phyloP scores from a whole-genome alignment of 2,888 invertebrate species.

The Acrocera orbiculus region DNA sequence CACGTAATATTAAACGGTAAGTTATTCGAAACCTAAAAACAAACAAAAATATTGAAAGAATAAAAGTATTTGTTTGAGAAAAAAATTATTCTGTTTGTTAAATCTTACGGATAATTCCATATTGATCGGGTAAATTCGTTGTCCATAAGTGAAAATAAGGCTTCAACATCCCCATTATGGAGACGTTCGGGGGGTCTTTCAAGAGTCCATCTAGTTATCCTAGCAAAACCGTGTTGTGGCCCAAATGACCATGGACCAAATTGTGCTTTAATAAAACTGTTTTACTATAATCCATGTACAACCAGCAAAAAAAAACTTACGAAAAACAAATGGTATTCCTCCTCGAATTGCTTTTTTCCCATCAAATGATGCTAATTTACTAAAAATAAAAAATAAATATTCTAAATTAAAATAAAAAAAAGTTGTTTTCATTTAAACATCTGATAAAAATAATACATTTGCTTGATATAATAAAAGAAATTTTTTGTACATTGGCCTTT shows the following conservation, averaged over 20 bases:
- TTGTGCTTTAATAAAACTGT: conserved; percentile 45
- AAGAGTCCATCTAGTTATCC: conserved; percentile 79
- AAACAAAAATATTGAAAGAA: conserved; percentile 1
- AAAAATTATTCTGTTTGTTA: too few species aligned
- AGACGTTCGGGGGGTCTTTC: conserved; percentile 76
- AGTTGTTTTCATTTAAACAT: too few species aligned
- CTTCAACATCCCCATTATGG: conserved; percentile 81
- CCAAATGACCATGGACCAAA: conserved; percentile 91
- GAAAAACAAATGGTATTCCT: conserved; percentile 92
- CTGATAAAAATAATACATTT: too few species aligned
- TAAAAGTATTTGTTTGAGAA: not conserved
- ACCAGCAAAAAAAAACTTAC: conserved; percentile 47
- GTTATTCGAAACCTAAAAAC: conserved; percentile 66
- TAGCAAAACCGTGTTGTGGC: conserved; percentile 91
- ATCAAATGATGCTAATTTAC: conserved; percentile 90
- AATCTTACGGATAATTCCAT: conserved; percentile 86
- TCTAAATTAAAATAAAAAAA: too few species aligned
- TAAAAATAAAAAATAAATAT: conserved; percentile 32
- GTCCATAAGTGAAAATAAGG: conserved; percentile 81
- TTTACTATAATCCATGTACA: not conserved
- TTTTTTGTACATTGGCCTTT: too few species aligned
- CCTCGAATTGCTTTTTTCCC: conserved; percentile 92
- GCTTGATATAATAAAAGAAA: too few species aligned
- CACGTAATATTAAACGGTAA: conserved; percentile 78
- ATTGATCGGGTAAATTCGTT: conserved; percentile 81